Conservation (phyloP, 2,113 vertebrate species). For the Poeciliopsis prolifica region DNA sequence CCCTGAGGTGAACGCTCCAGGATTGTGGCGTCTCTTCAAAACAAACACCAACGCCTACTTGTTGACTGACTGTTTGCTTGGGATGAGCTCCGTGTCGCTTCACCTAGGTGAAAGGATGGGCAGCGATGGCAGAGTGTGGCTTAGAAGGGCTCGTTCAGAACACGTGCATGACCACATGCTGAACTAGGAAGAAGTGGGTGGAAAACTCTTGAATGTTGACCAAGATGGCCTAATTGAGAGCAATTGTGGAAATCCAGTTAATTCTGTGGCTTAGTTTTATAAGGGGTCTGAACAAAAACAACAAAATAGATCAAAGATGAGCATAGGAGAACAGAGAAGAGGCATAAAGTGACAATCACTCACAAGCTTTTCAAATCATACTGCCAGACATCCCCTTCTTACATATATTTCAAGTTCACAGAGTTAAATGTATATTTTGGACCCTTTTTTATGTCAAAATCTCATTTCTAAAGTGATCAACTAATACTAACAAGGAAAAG, state of each 20-base stretch:
- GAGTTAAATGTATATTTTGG: neutral
- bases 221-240: neutral
- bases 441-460: too few relatives aligned
- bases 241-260: neutral
- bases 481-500: too few relatives aligned
- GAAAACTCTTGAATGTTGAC: constrained; percentile 17
- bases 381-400: neutral
- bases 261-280: too few relatives aligned
- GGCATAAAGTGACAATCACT: neutral
- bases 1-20: constrained; percentile 42
- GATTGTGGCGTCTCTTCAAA: constrained; percentile 56
- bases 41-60: constrained; percentile 53
- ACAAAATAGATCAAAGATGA: neutral
- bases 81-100: constrained; percentile 8
- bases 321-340: too few relatives aligned
- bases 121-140: neutral
- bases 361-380: neutral
- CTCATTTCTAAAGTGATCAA: neutral
- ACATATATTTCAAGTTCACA: too few relatives aligned
- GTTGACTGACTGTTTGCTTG: constrained; percentile 49
- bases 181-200: constrained; percentile 21
- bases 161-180: neutral
- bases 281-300: neutral
- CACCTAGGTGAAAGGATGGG: constrained; percentile 3
- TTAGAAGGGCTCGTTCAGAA: neutral